Base-by-base conservation (phyloP, 2,888 invertebrate species). In the Calameuta idolon region DNA sequence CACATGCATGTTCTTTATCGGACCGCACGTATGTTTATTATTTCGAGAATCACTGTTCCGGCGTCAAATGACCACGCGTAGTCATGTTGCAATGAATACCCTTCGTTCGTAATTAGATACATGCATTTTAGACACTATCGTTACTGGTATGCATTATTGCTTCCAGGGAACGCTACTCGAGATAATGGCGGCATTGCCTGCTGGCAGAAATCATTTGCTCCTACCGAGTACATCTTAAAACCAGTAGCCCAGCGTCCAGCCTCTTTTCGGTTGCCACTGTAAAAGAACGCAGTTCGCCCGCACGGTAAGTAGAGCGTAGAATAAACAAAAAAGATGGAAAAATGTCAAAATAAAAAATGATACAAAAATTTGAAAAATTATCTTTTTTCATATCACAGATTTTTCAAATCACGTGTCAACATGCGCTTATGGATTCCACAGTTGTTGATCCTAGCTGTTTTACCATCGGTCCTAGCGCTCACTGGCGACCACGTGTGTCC, bases 401-500 rank as follows among this genome's bases (percentile, higher is more conserved):
- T 55, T 23, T 55, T 23, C 55, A 9, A 23, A 55, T 55, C 23
- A 23, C 23, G 23, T 55, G 9, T 55, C 55, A 55, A 55, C 23
- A 55, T 55, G 55, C 15, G 23, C 55, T 23, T 23, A 55, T 55
- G 55, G 55, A 55, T 55, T 55, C 55, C 55, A 55, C 55, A 55
- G 23, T 23, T 85, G 79, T 84, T 87, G 81, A 85, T 87, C 78
- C 77, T 87, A 79, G 80, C 85, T 79, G 83, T 84, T 80, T 80
- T 83, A 77, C 80, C 82, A 68, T 81, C 83, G 11, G 77, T 83
- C 69, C 77, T 81, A 74, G 84, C 87, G 73, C 83, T 89, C 73
- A 89, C 86, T 76, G 91, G 89, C 30, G 88, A 90, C 77, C 87
- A 91, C 86, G 86, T 92, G 30, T 92, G 92, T 84, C 84, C 89